Evolutionary conservation across 2,888 invertebrate genomes (phyloP).

Genomic region (Nephrotoma appendiculata): DNA sequence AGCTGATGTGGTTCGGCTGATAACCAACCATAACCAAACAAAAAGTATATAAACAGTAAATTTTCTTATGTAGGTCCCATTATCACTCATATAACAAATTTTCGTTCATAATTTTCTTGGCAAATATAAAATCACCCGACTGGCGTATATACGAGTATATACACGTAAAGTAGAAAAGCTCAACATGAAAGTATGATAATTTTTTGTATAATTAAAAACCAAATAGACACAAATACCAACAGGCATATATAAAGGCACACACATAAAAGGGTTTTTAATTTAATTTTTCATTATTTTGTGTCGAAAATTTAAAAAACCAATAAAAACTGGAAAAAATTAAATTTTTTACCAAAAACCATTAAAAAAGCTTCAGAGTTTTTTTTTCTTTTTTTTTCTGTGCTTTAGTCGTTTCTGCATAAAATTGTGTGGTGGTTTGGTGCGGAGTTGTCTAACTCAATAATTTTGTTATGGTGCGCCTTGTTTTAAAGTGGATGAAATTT

Average conservation of each 20-base stretch:
- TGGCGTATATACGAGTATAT: background rate
- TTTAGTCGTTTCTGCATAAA: background rate
- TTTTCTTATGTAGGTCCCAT: background rate
- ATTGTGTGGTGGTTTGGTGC: background rate
- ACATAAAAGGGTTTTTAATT: background rate
- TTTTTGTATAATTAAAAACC: background rate
- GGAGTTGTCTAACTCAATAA: background rate
- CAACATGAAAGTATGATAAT: background rate
- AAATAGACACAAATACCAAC: background rate
- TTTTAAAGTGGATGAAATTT: background rate
- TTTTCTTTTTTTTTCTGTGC: background rate
- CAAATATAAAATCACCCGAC: background rate
- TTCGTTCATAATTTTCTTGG: background rate
- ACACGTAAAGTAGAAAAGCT: background rate
- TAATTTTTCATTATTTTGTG: background rate
- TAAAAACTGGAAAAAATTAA: background rate
- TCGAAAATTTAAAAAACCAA: background rate
- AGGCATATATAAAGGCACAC: background rate
- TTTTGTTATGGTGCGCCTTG: background rate
- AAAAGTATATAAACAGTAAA: background rate
- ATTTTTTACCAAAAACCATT: background rate
- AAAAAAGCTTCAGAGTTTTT: background rate
- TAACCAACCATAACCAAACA: background rate
- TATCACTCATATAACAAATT: background rate
- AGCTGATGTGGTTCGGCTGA: background rate